Percentiles rank a stretch among this genome's conserved stretches.
Evolutionary conservation across 2,113 vertebrate species (phyloP).

Genomic region (Lampris megalopsis): DNA sequence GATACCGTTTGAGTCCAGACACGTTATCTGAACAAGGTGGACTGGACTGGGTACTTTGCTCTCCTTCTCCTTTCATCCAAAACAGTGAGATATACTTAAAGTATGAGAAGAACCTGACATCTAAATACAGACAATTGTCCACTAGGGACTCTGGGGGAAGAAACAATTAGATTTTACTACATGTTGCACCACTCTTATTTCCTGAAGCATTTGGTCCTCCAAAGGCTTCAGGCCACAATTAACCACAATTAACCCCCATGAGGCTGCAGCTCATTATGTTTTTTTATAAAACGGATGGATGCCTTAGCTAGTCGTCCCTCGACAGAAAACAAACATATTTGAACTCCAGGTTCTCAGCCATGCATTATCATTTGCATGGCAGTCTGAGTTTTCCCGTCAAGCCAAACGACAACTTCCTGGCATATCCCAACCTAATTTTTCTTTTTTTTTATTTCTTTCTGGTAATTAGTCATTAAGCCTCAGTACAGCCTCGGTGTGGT

Average conservation of each 20-base stretch:
- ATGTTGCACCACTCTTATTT: conserved; percentile 62
- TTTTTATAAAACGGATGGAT: conserved; percentile 13
- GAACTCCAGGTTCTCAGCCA: conserved; percentile 35
- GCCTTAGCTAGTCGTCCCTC: conserved; percentile 30
- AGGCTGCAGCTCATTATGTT: conserved; percentile 39
- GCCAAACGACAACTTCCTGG: conserved; percentile 48
- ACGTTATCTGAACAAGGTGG: conserved; percentile 63
- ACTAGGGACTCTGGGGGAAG: conserved; percentile 67
- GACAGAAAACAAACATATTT: conserved; percentile 64
- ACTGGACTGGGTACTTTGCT: conserved; percentile 53
- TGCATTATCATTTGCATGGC: conserved; percentile 29
- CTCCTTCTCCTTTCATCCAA: conserved; percentile 64
- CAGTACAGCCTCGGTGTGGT: conserved; percentile 60
- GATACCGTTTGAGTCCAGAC: conserved; percentile 57
- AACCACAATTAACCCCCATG: conserved; percentile 44
- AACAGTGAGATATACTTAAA: conserved; percentile 70
- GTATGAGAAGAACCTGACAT: conserved; percentile 74
- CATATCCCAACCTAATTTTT: conserved; percentile 28
- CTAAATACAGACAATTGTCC: conserved; percentile 71
- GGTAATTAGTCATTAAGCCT: conserved; percentile 44
- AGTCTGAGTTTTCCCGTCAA: conserved; percentile 65
- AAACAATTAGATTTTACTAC: conserved; percentile 69
- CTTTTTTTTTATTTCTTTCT: conserved; percentile 20
- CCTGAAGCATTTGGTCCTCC: conserved; percentile 6
- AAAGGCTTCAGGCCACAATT: background rate